These are phyloP conservation scores for Diprion similis DNA, from an alignment of 1,140 invertebrate species.

Conservation along the genomic window DNA sequence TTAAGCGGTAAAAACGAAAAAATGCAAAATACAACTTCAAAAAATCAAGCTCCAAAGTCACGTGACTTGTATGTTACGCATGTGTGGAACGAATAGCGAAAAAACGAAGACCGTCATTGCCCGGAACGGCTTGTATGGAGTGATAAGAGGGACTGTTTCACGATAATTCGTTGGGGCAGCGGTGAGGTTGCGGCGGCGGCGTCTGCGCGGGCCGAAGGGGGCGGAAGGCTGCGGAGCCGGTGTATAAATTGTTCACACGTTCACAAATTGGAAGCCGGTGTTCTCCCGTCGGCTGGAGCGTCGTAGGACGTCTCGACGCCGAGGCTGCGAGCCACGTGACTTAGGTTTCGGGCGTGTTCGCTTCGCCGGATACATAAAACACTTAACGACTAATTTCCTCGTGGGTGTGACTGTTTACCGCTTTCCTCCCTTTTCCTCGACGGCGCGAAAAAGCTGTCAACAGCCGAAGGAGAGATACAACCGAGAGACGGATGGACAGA, in stretches of 20 bases:
- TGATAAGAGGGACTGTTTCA: neutral
- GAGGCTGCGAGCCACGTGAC: constrained; percentile 15
- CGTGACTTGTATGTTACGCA: too few relatives aligned
- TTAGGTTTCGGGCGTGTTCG: constrained; percentile 25
- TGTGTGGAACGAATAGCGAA: too few relatives aligned
- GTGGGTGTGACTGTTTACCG: constrained; percentile 28
- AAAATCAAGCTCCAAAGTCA: too few relatives aligned
- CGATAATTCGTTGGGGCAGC: neutral
- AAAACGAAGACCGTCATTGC: too few relatives aligned
- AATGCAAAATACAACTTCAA: too few relatives aligned
- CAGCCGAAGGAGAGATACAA: neutral
- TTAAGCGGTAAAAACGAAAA: neutral
- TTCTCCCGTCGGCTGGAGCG: constrained; percentile 16
- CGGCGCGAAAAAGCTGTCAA: constrained; percentile 4
- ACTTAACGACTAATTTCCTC: constrained; percentile 46
- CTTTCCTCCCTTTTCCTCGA: constrained; percentile 10
- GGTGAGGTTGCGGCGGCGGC: too few relatives aligned
- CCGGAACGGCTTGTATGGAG: too few relatives aligned
- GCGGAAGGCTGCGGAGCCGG: too few relatives aligned
- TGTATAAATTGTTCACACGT: constrained; percentile 9
- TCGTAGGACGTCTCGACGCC: constrained; percentile 26
- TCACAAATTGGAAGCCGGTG: constrained; percentile 15
- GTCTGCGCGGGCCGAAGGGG: too few relatives aligned
- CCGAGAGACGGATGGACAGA: neutral
- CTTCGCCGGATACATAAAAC: constrained; percentile 49